Conservation (phyloP, 2,113 vertebrate genomes). For the Gnathonemus longibarbis region DNA sequence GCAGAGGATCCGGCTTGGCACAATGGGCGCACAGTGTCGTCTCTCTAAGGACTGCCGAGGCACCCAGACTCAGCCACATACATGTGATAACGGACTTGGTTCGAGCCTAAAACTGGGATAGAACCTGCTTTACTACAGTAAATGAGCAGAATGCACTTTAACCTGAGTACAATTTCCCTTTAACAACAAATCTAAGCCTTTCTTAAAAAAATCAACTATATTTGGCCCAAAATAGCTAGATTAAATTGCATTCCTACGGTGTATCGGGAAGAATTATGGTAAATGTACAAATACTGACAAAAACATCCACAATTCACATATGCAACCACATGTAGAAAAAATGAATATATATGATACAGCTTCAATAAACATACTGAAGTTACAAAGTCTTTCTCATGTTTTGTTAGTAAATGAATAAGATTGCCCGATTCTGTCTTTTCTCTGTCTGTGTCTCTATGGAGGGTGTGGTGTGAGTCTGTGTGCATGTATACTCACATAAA, state of each 20-base stretch:
- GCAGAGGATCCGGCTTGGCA: constrained; percentile 11
- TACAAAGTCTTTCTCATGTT: neutral
- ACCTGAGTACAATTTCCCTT: neutral
- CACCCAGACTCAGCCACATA: neutral
- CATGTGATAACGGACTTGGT: neutral
- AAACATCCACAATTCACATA: neutral
- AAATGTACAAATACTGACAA: neutral
- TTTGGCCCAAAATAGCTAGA: neutral
- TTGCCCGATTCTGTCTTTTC: neutral
- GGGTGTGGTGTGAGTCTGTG: neutral
- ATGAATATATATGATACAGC: neutral
- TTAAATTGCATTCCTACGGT: neutral
- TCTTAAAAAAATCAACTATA: neutral
- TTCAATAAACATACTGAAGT: neutral
- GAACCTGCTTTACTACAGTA: neutral
- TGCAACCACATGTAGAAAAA: neutral
- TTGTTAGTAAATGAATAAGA: neutral
- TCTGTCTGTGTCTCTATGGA: neutral
- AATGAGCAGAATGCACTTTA: neutral
- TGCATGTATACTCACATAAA: neutral
- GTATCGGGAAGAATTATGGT: neutral
- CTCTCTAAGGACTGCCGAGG: neutral
- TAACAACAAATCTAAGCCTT: neutral
- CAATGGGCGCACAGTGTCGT: neutral
- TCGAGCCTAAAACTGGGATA: neutral